Conservation (phyloP, 1,140 invertebrate genomes). For the Carposina sasakii region DNA sequence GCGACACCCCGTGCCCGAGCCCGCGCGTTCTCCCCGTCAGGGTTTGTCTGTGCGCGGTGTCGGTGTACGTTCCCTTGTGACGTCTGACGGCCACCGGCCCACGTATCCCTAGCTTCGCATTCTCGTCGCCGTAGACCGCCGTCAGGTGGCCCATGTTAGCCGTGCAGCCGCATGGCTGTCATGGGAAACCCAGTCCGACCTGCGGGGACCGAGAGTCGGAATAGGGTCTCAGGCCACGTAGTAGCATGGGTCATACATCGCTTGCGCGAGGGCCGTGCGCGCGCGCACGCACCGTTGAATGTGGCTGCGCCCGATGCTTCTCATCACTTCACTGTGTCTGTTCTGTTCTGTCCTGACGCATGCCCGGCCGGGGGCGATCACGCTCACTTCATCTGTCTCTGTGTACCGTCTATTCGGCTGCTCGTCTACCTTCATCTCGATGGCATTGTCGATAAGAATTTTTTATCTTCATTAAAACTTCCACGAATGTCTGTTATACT, state of each 20-base stretch:
- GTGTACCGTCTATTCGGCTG: slow-evolving; percentile 65
- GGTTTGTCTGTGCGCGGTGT: slow-evolving; percentile 52
- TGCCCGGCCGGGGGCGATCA: slow-evolving; percentile 67
- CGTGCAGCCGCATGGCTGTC: not conserved
- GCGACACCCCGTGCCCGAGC: slow-evolving; percentile 52
- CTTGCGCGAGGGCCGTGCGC: slow-evolving; percentile 68
- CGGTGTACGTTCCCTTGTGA: slow-evolving; percentile 67
- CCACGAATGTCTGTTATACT: slow-evolving; percentile 65
- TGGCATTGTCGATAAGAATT: slow-evolving; percentile 62
- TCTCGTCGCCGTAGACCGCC: too few relatives aligned
- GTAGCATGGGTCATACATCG: slow-evolving; percentile 71
- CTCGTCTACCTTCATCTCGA: slow-evolving; percentile 64
- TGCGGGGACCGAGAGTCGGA: slow-evolving; percentile 11
- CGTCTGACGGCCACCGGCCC: slow-evolving; percentile 55
- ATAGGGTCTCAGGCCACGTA: slow-evolving; percentile 45
- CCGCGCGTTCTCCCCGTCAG: slow-evolving; percentile 41
- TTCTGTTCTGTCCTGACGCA: slow-evolving; percentile 70
- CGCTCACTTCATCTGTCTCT: slow-evolving; percentile 70
- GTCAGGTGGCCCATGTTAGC: not conserved
- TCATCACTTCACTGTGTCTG: slow-evolving; percentile 71
- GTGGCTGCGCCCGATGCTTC: slow-evolving; percentile 70
- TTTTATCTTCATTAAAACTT: slow-evolving; percentile 62
- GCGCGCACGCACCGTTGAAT: slow-evolving; percentile 69
- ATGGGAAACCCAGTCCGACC: not conserved
- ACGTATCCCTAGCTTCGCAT: too few relatives aligned